These are phyloP conservation scores for Sakesphorus luctuosus DNA, from an alignment of 2,113 vertebrate genomes.

Conservation along the genomic window DNA sequence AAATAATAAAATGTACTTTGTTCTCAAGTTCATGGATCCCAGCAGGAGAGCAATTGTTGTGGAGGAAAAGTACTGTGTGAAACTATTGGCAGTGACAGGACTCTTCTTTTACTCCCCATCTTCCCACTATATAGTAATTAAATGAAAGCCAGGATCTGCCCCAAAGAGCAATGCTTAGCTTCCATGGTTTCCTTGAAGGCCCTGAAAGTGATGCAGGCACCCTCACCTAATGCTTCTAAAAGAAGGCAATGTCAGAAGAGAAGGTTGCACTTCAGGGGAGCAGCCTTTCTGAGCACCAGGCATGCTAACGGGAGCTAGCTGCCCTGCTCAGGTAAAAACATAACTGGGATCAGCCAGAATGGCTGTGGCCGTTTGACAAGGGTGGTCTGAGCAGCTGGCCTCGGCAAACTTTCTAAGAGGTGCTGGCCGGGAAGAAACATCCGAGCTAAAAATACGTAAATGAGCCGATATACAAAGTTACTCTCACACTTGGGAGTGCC, in stretches of 20 bases:
- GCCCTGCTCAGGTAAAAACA: neutral
- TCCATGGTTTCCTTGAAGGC: neutral
- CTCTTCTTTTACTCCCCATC: neutral
- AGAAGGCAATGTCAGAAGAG: neutral
- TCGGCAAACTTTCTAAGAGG: neutral
- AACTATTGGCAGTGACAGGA: neutral
- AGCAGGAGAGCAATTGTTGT: constrained; percentile 16
- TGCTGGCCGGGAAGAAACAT: neutral
- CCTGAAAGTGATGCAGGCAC: accelerated
- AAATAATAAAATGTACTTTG: constrained; percentile 72
- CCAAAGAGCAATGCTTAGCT: neutral
- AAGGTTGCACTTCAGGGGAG: neutral
- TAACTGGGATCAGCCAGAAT: accelerated
- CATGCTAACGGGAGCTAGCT: neutral
- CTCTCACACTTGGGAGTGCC: neutral
- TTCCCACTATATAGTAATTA: neutral
- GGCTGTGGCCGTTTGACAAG: neutral
- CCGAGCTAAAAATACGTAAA: neutral
- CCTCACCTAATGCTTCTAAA: neutral
- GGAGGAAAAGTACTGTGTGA: constrained; percentile 39
- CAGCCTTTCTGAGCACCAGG: neutral
- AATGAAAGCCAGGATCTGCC: neutral
- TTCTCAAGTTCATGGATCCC: constrained; percentile 59
- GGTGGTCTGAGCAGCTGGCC: neutral
- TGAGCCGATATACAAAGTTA: neutral